Percentiles rank a stretch among this genome's conserved stretches.
phyloP scores from a whole-genome alignment of 2,797 vertebrate species.

The Hydrophis major region DNA sequence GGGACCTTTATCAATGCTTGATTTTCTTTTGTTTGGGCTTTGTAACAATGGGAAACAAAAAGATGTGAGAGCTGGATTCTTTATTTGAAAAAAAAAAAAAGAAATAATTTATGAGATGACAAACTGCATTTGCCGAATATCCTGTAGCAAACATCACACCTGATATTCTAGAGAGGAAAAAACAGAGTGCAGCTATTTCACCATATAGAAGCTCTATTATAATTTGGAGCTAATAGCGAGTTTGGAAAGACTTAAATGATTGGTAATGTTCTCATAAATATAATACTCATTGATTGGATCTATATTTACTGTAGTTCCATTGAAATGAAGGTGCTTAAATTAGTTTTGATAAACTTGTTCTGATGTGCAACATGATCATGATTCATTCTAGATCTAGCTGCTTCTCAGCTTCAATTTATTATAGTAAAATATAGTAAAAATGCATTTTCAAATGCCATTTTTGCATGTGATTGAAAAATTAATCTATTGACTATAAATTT shows the following conservation, averaged over 20 bases:
- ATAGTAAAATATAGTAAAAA: background rate
- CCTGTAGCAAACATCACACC: background rate
- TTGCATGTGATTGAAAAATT: background rate
- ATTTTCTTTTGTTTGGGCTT: background rate
- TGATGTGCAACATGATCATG: background rate
- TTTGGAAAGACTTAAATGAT: background rate
- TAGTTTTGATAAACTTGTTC: background rate
- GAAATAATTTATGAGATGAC: background rate
- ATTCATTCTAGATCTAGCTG: background rate
- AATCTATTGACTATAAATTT: background rate
- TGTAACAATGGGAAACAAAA: background rate
- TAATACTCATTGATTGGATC: background rate
- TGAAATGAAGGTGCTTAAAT: background rate
- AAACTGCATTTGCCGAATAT: background rate
- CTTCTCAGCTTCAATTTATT: background rate
- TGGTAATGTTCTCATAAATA: background rate
- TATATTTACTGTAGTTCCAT: background rate
- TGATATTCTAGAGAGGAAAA: background rate
- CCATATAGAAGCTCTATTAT: background rate
- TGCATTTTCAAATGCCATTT: background rate
- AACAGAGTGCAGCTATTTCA: background rate
- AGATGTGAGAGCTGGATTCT: background rate
- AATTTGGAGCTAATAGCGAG: background rate
- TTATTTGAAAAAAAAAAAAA: background rate
- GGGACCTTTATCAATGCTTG: background rate